A percentile compares a stretch with the other conserved stretches of the same genome.
Evolutionary conservation across 2,113 vertebrate species (phyloP).

Genomic region (Mastomys coucha): DNA sequence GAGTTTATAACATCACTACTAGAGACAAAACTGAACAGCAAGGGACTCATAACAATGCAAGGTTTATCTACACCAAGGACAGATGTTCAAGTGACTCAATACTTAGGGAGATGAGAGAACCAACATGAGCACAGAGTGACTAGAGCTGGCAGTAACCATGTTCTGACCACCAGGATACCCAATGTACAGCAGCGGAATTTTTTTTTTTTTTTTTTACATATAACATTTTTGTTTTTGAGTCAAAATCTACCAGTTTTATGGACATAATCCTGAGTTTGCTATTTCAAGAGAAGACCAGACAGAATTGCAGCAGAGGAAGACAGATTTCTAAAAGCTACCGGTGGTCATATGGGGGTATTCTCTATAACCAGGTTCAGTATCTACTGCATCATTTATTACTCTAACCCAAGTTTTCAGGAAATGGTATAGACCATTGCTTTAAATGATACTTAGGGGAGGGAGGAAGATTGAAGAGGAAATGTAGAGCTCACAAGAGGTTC

Average conservation of each 20-base stretch:
- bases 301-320: not conserved
- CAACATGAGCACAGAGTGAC: not conserved
- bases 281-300: not conserved
- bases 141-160: not conserved
- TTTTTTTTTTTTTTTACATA: not conserved
- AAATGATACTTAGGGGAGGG: not conserved
- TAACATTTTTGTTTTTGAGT: not conserved
- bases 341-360: not conserved
- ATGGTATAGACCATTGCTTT: not conserved
- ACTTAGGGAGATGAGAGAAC: not conserved
- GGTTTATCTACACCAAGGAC: not conserved
- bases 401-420: not conserved
- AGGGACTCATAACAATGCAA: not conserved
- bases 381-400: not conserved
- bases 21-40: not conserved
- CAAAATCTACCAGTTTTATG: not conserved
- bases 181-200: not conserved
- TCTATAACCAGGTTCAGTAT: not conserved
- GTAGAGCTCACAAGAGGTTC: not conserved
- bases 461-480: not conserved
- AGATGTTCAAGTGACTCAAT: slow-evolving; percentile 1
- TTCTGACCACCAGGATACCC: not conserved
- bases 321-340: not conserved
- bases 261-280: not conserved
- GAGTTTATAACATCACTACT: slow-evolving; percentile 10